Evolutionary conservation across 2,888 invertebrate genomes (phyloP).

Genomic region (Calameuta idolon): DNA sequence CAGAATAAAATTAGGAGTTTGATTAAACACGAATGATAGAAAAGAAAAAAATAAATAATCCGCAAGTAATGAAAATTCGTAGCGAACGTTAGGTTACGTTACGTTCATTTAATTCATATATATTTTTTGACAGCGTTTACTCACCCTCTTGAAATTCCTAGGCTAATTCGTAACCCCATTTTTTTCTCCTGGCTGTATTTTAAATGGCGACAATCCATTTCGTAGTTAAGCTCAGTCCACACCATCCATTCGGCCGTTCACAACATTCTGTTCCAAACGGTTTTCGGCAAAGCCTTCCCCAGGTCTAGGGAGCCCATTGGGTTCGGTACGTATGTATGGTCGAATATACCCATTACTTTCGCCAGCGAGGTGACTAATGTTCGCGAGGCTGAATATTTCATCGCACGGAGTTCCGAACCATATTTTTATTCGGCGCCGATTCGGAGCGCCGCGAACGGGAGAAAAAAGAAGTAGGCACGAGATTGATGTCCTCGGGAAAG

Average conservation of each 20-base stretch:
- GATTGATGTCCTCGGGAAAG: conserved; percentile 1
- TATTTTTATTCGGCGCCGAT: conserved; percentile 1
- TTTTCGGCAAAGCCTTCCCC: background rate
- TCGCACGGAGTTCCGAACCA: conserved; percentile 8
- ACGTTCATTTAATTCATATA: background rate
- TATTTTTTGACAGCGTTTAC: background rate
- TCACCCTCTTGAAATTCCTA: background rate
- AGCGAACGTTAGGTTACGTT: background rate
- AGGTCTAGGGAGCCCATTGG: background rate
- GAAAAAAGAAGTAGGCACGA: background rate
- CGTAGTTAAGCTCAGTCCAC: background rate
- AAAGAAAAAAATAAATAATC: too few species aligned
- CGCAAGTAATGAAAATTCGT: too few species aligned
- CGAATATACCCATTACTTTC: conserved; percentile 4
- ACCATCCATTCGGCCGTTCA: background rate
- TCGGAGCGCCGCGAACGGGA: background rate
- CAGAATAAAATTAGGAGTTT: background rate
- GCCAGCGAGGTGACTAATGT: conserved; percentile 8
- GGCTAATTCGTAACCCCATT: background rate
- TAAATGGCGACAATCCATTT: background rate
- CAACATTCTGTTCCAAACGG: background rate
- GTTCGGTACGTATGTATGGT: background rate
- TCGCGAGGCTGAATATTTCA: conserved; percentile 9
- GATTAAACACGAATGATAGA: background rate
- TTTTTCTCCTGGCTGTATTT: background rate